These are phyloP conservation scores for Iphiclides podalirius DNA, from an alignment of 2,888 invertebrate species.

Conservation along the genomic window DNA sequence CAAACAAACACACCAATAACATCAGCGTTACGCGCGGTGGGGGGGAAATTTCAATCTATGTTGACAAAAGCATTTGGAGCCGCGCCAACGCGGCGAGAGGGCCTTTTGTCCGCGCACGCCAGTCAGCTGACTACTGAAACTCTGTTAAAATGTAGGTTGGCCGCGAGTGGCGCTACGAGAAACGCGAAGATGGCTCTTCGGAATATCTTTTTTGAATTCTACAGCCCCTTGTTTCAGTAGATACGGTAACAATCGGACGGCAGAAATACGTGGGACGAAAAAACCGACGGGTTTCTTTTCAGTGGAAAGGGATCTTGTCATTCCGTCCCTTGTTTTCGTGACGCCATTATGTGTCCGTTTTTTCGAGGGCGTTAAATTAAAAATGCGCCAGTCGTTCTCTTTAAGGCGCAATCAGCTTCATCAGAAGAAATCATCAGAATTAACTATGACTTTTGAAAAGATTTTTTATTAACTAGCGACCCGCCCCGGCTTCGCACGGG, in stretches of 20 bases:
- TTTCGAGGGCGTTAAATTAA: background rate
- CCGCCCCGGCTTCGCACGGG: no score
- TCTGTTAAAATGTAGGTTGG: slow-evolving; percentile 33
- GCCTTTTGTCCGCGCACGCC: slow-evolving; percentile 35
- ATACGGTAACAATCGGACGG: slow-evolving; percentile 11
- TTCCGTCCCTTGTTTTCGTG: background rate
- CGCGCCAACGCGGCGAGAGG: slow-evolving; percentile 34
- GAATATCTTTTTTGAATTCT: slow-evolving; percentile 22
- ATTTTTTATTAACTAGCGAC: no score
- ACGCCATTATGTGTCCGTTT: background rate
- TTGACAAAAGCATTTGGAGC: slow-evolving; percentile 41
- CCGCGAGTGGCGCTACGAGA: slow-evolving; percentile 15
- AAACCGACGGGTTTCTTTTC: background rate
- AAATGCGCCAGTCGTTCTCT: background rate
- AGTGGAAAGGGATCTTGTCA: background rate
- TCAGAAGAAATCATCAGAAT: no score
- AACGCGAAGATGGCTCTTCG: slow-evolving; percentile 17
- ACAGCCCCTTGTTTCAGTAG: slow-evolving; percentile 17
- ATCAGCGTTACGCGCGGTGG: slow-evolving; percentile 33
- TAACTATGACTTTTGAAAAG: no score
- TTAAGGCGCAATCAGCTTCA: background rate
- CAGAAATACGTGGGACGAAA: background rate
- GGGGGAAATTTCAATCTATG: slow-evolving; percentile 44
- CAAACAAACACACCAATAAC: slow-evolving; percentile 37
- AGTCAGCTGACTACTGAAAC: slow-evolving; percentile 40